Base-by-base conservation (phyloP, 2,113 vertebrate species). In the Melanostigma gelatinosum region DNA sequence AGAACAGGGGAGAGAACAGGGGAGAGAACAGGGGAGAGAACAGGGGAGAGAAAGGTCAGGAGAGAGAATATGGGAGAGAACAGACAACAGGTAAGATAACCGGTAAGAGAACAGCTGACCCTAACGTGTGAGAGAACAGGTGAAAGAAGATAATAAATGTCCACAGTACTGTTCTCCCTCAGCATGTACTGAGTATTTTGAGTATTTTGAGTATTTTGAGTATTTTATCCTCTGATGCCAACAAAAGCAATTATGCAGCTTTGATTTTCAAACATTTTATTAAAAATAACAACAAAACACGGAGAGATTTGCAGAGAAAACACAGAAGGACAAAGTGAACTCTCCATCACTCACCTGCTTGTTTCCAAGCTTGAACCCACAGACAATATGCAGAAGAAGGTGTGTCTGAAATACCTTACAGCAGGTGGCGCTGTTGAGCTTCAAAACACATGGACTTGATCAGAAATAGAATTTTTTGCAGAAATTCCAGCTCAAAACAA, bases 341-440 rank as follows among this genome's bases (percentile, higher is more conserved):
- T 32, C 36, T n/a, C 24, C 48, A 40, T 64, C 34, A 57, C 64
- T 58, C 38, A 67, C 36, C 63, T 42, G 52, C 40, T 5, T 68
- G 2, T 10, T 15, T 32, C 16, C 22, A 52, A 4, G 3, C 8
- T 11, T 2, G 16, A 0, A 12, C 24, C 57, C n/a, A 13, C 0
- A 36, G 20, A 6, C 46, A 34, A 34, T 74, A 22, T 1, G 1
- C 1, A 54, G 18, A 32, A 40, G 69, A 42, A 3, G 9, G 27
- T n/a, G 34, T 32, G 61, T 12, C 38, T 46, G 55, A 36, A 2
- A 6, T n/a, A 40, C 10, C 63, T 55, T 1, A 77, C 6, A 71
- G 27, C 1, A 8, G 84, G 82, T 46, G 84, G 77, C 40, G 72
- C 66, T 81, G 79, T 11, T 0, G 64, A 77, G 80, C 83, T 85